Evolutionary conservation across 2,113 vertebrate genomes (phyloP), one percentile per base, ranked within the genome.

Genomic region (Coryphaenoides rupestris): DNA sequence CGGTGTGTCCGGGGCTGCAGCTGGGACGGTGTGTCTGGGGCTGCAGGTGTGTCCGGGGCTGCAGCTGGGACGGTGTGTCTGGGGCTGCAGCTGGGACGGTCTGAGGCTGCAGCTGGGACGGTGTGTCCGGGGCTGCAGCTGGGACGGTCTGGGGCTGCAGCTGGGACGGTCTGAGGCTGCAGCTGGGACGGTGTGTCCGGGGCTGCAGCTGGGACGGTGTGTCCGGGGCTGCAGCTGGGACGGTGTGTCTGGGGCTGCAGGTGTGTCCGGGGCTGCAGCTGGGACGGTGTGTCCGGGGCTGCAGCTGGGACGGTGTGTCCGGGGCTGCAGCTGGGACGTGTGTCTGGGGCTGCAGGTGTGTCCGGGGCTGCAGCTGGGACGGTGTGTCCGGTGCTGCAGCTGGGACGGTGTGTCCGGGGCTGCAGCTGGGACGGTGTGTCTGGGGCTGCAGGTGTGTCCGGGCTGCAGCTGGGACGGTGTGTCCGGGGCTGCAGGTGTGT

Each of bases 121-220:
- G 50, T 53, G 50, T 53, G 50, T 53, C 5, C 19, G 4, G 1
- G 4, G 17, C 19, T 50, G 45, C 7, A 50, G 7, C 7, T 55
- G n/a, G 5, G 54, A 5, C 9, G 6, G 21, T 55, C 9, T 55
- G n/a, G 5, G 21, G 5, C n/a, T n/a, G n/a, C n/a, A n/a, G n/a
- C n/a, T n/a, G n/a, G n/a, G n/a, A n/a, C n/a, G n/a, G n/a, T n/a
- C n/a, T n/a, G n/a, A n/a, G n/a, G n/a, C n/a, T n/a, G n/a, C n/a
- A n/a, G n/a, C n/a, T 63, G 69, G 19, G 64, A 47, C 52, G 75
- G 70, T 53, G 16, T 53, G n/a, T n/a, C n/a, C n/a, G n/a, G n/a
- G n/a, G n/a, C n/a, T n/a, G n/a, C n/a, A n/a, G n/a, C n/a, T n/a
- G n/a, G n/a, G 50, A 5, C 15, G 16, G 50, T n/a, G n/a, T n/a